Conservation (phyloP, 1,140 invertebrate genomes). For the Triops longicaudatus region DNA sequence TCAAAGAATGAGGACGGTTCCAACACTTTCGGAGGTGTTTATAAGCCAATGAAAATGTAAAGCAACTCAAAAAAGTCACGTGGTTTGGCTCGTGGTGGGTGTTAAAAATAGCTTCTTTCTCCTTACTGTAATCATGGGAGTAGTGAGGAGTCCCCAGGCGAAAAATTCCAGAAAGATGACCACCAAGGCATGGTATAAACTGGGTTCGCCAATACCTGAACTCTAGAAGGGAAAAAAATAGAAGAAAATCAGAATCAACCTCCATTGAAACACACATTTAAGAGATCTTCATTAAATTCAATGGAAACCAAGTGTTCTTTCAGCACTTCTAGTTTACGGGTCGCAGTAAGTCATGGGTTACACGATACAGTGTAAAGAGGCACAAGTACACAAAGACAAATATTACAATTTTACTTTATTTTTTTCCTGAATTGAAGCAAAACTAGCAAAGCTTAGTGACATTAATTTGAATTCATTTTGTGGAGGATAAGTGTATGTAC, state of each 20-base stretch:
- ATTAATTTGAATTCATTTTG: too few relatives aligned
- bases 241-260: slow-evolving; percentile 9
- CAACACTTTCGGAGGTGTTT: slow-evolving; percentile 20
- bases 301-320: too few relatives aligned
- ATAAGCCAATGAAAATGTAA: slow-evolving; percentile 20
- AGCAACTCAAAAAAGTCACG: slow-evolving; percentile 21
- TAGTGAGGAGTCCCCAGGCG: slow-evolving; percentile 95
- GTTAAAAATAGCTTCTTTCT: slow-evolving; percentile 17
- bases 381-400: slow-evolving; percentile 1
- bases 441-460: not conserved
- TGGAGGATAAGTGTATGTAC: not conserved
- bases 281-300: too few relatives aligned
- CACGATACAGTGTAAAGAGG: not conserved
- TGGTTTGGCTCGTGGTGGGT: not conserved
- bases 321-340: too few relatives aligned
- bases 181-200: slow-evolving; percentile 93
- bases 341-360: too few relatives aligned
- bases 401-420: slow-evolving; percentile 3
- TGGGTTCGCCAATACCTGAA: slow-evolving; percentile 84
- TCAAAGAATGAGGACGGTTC: slow-evolving; percentile 18
- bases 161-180: slow-evolving; percentile 99
- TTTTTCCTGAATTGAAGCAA: not conserved
- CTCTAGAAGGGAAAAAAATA: slow-evolving; percentile 47
- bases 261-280: too few relatives aligned
- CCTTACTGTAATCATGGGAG: slow-evolving; percentile 92